Conservation (phyloP, 2,888 invertebrate species). For the Druceiella hillmani region DNA sequence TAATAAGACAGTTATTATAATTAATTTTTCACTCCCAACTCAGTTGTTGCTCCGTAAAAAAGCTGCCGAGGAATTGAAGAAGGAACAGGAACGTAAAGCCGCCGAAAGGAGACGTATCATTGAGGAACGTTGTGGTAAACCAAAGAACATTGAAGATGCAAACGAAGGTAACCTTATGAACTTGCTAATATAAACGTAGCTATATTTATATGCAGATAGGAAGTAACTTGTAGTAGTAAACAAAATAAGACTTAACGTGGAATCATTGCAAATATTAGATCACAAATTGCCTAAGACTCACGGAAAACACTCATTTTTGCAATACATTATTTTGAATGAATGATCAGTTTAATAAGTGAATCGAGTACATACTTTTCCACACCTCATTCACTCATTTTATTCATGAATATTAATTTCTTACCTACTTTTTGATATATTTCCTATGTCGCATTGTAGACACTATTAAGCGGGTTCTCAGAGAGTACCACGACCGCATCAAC, state of each 20-base stretch:
- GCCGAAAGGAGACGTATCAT: constrained; percentile 97
- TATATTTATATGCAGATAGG: not conserved
- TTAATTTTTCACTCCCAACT: constrained; percentile 16
- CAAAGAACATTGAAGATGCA: constrained; percentile 86
- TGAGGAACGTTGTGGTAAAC: constrained; percentile 89
- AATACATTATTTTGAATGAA: no score
- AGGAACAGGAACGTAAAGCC: constrained; percentile 98
- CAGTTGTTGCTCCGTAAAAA: constrained; percentile 99
- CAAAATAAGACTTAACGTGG: no score
- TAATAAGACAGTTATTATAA: no score
- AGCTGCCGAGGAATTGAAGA: constrained; percentile 99
- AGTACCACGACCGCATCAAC: constrained; percentile 84
- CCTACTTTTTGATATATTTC: constrained; percentile 5
- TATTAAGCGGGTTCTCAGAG: constrained; percentile 70
- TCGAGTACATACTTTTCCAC: no score
- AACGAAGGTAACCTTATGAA: constrained; percentile 74
- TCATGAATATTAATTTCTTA: constrained; percentile 8
- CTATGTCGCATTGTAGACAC: constrained; percentile 62
- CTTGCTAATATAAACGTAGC: not conserved
- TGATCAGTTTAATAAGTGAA: no score
- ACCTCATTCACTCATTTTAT: no score
- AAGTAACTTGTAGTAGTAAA: no score
- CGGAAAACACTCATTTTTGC: no score
- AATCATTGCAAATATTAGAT: no score
- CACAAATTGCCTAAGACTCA: no score